Conservation (phyloP, 2,113 vertebrate species). For the Recurvirostra avosetta region DNA sequence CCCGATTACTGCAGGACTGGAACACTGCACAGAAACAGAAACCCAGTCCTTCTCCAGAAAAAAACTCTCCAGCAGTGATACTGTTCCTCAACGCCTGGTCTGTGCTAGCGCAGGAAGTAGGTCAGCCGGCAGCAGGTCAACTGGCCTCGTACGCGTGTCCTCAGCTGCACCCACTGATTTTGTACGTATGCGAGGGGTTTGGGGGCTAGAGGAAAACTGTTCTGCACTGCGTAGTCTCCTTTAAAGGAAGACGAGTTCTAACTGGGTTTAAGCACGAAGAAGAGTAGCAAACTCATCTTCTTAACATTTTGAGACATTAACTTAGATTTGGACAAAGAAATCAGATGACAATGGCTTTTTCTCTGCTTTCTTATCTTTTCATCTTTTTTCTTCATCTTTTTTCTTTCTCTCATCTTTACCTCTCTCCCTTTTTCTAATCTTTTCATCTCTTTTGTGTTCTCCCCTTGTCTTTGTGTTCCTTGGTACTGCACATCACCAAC, state of each 20-base stretch:
- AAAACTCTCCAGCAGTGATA: neutral
- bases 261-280: neutral
- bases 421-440: neutral
- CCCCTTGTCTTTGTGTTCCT: neutral
- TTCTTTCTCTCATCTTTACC: neutral
- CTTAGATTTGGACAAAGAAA: neutral
- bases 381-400: neutral
- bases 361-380: neutral
- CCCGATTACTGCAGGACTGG: neutral
- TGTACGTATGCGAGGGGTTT: rapidly evolving
- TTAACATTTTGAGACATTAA: neutral
- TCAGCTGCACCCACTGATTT: neutral
- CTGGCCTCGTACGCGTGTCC: rapidly evolving
- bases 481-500: neutral
- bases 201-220: neutral
- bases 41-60: neutral
- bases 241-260: neutral
- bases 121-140: neutral
- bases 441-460: neutral
- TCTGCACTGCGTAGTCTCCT: neutral
- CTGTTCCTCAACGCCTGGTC: rapidly evolving
- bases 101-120: neutral
- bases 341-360: neutral
- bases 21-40: neutral
- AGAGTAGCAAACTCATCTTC: neutral